Conservation (phyloP, 2,113 vertebrate species). For the Zapus hudsonius region DNA sequence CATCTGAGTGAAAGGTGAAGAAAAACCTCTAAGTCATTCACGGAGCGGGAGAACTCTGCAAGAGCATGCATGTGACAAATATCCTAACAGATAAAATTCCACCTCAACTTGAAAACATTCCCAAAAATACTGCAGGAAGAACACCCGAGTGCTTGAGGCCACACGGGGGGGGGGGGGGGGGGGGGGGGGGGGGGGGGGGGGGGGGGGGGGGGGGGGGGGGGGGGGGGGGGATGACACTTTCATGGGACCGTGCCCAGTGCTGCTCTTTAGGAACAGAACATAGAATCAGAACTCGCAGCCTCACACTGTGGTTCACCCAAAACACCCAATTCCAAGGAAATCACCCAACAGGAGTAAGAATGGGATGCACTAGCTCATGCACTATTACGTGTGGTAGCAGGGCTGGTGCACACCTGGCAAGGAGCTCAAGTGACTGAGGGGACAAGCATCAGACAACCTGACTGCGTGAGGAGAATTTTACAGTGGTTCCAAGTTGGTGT, state of each 20-base stretch:
- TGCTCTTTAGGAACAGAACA: background rate
- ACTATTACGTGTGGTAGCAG: background rate
- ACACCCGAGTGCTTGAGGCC: background rate
- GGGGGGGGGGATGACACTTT: too few species aligned
- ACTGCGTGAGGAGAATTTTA: background rate
- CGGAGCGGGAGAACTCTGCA: fast-evolving
- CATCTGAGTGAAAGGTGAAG: slow-evolving; percentile 83
- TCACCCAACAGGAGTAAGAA: background rate
- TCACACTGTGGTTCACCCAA: fast-evolving
- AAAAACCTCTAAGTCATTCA: background rate
- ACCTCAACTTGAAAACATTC: background rate
- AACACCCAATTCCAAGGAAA: background rate
- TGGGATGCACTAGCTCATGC: background rate
- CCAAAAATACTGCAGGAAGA: background rate
- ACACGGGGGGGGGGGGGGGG: background rate
- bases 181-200: too few species aligned
- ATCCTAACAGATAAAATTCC: background rate
- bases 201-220: too few species aligned
- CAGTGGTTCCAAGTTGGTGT: background rate
- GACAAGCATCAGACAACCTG: background rate
- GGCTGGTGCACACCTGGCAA: background rate
- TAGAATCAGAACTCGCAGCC: fast-evolving
- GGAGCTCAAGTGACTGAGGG: background rate
- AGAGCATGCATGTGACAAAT: background rate
- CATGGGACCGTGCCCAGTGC: fast-evolving